Evolutionary conservation across 2,113 vertebrate genomes (phyloP), one percentile per base, ranked within the genome.

Genomic region (Seriola aureovittata): DNA sequence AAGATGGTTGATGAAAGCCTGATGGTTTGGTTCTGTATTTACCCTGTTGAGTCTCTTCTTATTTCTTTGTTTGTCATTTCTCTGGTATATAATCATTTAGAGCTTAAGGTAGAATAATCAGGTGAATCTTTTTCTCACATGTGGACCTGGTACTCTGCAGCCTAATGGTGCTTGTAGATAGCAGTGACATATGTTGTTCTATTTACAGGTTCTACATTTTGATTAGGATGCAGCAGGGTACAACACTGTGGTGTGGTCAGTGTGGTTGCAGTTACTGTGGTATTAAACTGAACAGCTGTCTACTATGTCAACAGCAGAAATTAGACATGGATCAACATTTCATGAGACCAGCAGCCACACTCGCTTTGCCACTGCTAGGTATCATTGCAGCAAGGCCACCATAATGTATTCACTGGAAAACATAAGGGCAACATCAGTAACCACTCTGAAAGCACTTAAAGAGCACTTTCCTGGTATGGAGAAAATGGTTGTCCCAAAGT

Each of bases 51-150:
- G 29, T 55, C 12, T 42, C 12, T 59, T 48, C 34, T 19, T 38
- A 54, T 57, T 71, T 64, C n/a, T 46, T 32, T 81, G 40, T 46
- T 32, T 81, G 50, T 69, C 23, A 52, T 50, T 19, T 32, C 3
- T 57, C 7, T 59, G 52, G 57, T 4, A 67, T 60, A 16, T 21
- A 57, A 38, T 48, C 12, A 70, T 55, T 36, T 68, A 17, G 48
- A n/a, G 6, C 4, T 34, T 1, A 60, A 13, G 11, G 62, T 25
- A 42, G 4, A 63, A 58, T 25, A 60, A 44, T 14, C 34, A 60
- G 8, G 14, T 16, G 11, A 60, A 25, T 72, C 5, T 32, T 59
- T 59, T 77, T 29, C 17, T 57, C 16, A 19, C n/a, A 12, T 46
- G 29, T 60, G 7, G 10, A 57, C 70, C 58, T 48, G 19, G 29